These are phyloP conservation scores for Cataglyphis rosenhaueri DNA, from an alignment of 2,888 invertebrate genomes.

Conservation along the genomic window DNA sequence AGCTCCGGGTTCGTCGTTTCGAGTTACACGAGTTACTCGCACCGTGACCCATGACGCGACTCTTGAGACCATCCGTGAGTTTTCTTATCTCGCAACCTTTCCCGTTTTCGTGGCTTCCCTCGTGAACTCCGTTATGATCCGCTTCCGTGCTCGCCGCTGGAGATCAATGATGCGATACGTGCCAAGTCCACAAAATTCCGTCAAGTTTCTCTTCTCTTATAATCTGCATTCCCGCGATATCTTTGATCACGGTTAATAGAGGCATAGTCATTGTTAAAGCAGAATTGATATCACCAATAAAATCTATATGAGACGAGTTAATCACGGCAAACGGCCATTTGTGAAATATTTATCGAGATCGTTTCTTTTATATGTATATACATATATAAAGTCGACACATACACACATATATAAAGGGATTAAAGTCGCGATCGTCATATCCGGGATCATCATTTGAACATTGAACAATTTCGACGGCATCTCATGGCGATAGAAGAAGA, in stretches of 20 bases:
- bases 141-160: constrained; percentile 49
- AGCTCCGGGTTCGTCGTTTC: constrained; percentile 79
- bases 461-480: constrained; percentile 30
- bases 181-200: constrained; percentile 33
- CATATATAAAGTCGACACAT: neutral
- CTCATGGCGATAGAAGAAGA: constrained; percentile 19
- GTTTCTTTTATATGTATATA: neutral
- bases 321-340: constrained; percentile 3
- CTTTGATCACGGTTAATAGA: constrained; percentile 36
- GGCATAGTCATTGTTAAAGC: neutral
- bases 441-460: constrained; percentile 58
- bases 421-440: constrained; percentile 30
- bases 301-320: constrained; percentile 38
- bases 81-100: constrained; percentile 72
- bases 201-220: neutral
- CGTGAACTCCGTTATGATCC: constrained; percentile 68
- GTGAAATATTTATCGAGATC: neutral
- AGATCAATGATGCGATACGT: constrained; percentile 48
- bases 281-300: constrained; percentile 8
- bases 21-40: constrained; percentile 78
- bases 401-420: neutral
- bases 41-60: constrained; percentile 71
- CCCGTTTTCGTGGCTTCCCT: constrained; percentile 65
- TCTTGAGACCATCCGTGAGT: constrained; percentile 66
- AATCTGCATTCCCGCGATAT: neutral